Evolutionary conservation across 2,888 invertebrate genomes (phyloP), one percentile per base, ranked within the genome.

Genomic region (Lypha dubia): DNA sequence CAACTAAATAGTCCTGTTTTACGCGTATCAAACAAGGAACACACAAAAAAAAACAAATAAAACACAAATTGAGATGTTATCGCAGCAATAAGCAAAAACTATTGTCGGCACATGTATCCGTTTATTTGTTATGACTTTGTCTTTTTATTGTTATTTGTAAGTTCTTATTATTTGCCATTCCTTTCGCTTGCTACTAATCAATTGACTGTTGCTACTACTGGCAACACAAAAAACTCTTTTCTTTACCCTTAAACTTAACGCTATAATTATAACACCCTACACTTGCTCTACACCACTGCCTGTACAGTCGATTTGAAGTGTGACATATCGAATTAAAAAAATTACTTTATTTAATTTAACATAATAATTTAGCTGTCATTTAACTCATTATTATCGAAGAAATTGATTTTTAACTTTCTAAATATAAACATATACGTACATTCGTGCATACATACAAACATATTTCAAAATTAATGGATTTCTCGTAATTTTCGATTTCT

Each of bases 51-150:
- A 35, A 3, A 53, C 35, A 75, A 77, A 71, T 58, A 73, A 73
- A 83, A 76, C 51, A 24, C 84, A 87, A 87, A 89, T 88, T 88
- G 88, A 88, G 91, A 92, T 92, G 90, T 92, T 92, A 92, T 92
- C 92, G 88, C 88, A 89, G 89, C 90, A 91, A 91, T 90, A 88
- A 89, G 88, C 91, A 90, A 73, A 91, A 91, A 92, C 91, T 92
- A 92, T 92, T 92, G 92, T 90, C 89, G 92, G 90, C 92, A 92
- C 92, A 92, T 92, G 92, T 92, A 92, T 91, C 91, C 92, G 92
- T 92, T 92, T 92, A 92, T 90, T 91, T 91, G 90, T 90, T 90
- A 90, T 91, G 90, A 90, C 92, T 90, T 90, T 89, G 74, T 81
- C 51, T 15, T 68, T 65, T 68, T 63, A 41, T 60, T 4, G 70